Evolutionary conservation across 1,140 invertebrate genomes (phyloP).

Genomic region (Drosophila repletoides): DNA sequence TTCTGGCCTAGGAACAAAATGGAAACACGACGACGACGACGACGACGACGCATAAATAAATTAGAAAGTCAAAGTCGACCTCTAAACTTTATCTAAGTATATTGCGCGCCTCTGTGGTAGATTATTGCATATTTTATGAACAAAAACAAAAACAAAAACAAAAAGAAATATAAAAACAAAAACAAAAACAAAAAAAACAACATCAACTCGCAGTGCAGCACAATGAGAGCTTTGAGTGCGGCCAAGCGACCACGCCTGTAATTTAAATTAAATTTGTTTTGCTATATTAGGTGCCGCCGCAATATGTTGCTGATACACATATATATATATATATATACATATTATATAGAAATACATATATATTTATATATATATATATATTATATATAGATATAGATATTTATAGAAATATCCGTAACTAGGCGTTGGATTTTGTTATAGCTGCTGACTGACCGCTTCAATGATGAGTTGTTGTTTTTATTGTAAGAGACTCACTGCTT

Average conservation of each 20-base stretch:
- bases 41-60: slow-evolving; percentile 73
- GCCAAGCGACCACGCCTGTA: slow-evolving; percentile 73
- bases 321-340: slow-evolving; percentile 6
- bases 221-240: slow-evolving; percentile 50
- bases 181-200: slow-evolving; percentile 35
- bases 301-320: slow-evolving; percentile 32
- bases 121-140: slow-evolving; percentile 79
- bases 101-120: slow-evolving; percentile 46
- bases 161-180: slow-evolving; percentile 30
- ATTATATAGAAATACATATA: neutral
- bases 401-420: slow-evolving; percentile 65
- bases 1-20: slow-evolving; percentile 61
- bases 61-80: slow-evolving; percentile 77
- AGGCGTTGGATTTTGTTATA: slow-evolving; percentile 53
- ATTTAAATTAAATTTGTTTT: slow-evolving; percentile 81
- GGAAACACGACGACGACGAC: slow-evolving; percentile 42
- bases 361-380: slow-evolving; percentile 2
- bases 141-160: slow-evolving; percentile 42
- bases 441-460: slow-evolving; percentile 58
- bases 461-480: slow-evolving; percentile 63
- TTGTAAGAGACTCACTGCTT: slow-evolving; percentile 57
- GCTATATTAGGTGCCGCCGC: slow-evolving; percentile 79
- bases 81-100: slow-evolving; percentile 74
- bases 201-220: slow-evolving; percentile 41
- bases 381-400: slow-evolving; percentile 39